Base-by-base conservation (phyloP, 2,113 vertebrate genomes). In the Siniperca knerii region DNA sequence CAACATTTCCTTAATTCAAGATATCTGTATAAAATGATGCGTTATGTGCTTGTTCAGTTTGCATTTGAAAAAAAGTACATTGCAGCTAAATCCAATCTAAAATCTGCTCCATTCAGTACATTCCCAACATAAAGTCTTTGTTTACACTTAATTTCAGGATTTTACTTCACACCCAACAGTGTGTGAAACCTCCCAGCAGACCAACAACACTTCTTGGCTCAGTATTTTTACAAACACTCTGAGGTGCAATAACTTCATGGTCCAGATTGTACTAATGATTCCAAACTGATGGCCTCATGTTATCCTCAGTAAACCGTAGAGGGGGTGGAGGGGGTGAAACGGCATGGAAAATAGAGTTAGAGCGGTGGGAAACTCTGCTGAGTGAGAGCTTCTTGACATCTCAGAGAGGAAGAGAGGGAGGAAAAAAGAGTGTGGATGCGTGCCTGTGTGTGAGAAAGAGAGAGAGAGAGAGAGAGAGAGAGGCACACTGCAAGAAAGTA, bases 211-310 rank as follows among this genome's bases (percentile, higher is more conserved):
- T 44, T 84, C 77, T 85, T 79, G 81, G 85, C 85, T 77, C 23
- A 0, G 37, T 82, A 54, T 87, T 88, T 89, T 84, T 80, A 84
- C 80, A 75, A 88, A 90, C 78, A 77, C 89, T 88, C 92, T 1
- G 42, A 90, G 86, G 89, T 74, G 83, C 87, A 90, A 79, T 93
- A 92, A 91, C 88, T 85, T 86, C 58, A 73, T 18, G 75, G 71
- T 89, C 82, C 74, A 89, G 88, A 73, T 89, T 85, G 55, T 33
- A 16, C 85, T 87, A 90, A 92, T 87, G 85, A 85, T 80, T 89
- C 78, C 87, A 83, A 50, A 82, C 79, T 33, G 68, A 87, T 81
- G 84, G 85, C 82, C 69, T 89, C 77, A 61, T 82, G 84, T 74
- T 81, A 83, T 90, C 81, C 87, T 86, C 74, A 35, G 50, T 50